Evolutionary conservation across 2,888 invertebrate genomes (phyloP).

Genomic region (Hymenopus coronatus): DNA sequence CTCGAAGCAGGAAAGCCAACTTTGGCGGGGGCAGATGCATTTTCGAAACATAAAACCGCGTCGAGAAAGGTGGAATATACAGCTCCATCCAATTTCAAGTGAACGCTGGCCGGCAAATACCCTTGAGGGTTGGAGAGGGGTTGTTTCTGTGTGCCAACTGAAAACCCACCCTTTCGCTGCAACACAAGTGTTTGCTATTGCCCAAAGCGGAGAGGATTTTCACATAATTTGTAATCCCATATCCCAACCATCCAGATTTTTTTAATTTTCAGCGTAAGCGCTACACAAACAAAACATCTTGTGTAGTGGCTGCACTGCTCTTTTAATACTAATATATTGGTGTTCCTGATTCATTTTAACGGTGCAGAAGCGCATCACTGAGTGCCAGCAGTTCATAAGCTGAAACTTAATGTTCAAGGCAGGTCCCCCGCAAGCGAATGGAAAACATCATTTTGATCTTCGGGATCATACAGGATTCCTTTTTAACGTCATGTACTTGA

Average conservation of each 20-base stretch:
- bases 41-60: slow-evolving; percentile 11
- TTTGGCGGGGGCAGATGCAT: background rate
- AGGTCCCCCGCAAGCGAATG: no score
- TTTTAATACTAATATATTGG: background rate
- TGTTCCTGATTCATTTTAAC: background rate
- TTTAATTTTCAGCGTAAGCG: background rate
- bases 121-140: background rate
- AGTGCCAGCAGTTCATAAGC: no score
- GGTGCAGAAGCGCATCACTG: background rate
- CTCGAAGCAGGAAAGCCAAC: background rate
- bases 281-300: background rate
- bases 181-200: background rate
- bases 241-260: background rate
- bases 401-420: no score
- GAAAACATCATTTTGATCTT: no score
- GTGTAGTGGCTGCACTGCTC: background rate
- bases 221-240: background rate
- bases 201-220: background rate
- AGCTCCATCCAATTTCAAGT: slow-evolving; percentile 6
- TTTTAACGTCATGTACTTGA: no score
- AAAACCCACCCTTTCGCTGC: background rate
- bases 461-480: no score
- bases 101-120: slow-evolving; percentile 11
- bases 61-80: background rate
- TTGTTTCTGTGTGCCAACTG: background rate